A percentile compares a stretch with the other conserved stretches of the same genome.
phyloP scores from a whole-genome alignment of 1,140 invertebrate genomes.

The Myzus persicae region DNA sequence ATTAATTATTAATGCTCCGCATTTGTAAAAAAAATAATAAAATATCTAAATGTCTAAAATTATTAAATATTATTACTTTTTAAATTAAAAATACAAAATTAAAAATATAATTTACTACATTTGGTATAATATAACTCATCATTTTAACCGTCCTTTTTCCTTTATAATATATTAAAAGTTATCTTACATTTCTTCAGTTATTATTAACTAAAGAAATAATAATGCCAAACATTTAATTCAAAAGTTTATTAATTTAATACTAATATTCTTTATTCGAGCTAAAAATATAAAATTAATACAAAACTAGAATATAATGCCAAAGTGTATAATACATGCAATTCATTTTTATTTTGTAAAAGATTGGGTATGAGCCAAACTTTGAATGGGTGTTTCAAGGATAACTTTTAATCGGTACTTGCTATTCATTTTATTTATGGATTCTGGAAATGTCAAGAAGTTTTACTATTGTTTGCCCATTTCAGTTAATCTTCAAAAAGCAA shows the following conservation, averaged over 20 bases:
- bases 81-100: not conserved
- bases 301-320: slow-evolving; percentile 10
- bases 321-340: not conserved
- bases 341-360: slow-evolving; percentile 17
- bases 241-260: slow-evolving; percentile 9
- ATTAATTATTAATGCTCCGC: not conserved
- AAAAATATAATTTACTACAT: not conserved
- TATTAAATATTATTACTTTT: not conserved
- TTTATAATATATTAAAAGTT: not conserved
- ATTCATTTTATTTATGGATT: slow-evolving; percentile 39
- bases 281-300: not conserved
- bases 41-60: not conserved
- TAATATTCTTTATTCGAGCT: not conserved
- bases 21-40: not conserved
- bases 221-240: not conserved
- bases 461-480: not conserved
- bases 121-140: not conserved
- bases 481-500: not conserved
- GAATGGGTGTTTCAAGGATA: slow-evolving; percentile 27
- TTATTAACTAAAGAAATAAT: slow-evolving; percentile 12
- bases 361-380: slow-evolving; percentile 26
- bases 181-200: not conserved
- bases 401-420: slow-evolving; percentile 39
- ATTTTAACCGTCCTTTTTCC: not conserved
- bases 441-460: slow-evolving; percentile 29